Base-by-base conservation (phyloP, 2,113 vertebrate genomes). In the Pedetes capensis region DNA sequence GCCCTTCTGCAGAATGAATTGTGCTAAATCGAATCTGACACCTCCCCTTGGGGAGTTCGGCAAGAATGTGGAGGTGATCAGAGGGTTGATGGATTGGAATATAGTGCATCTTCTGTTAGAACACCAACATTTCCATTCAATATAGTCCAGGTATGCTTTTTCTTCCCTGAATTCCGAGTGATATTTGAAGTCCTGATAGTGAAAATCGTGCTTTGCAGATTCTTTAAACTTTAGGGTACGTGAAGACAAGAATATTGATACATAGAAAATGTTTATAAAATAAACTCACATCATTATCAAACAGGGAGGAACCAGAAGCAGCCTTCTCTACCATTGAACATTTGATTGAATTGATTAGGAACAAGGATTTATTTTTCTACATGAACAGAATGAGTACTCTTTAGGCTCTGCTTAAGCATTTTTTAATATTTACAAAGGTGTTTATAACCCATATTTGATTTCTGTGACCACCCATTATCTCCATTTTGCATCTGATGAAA, bases 1-100 rank as follows among this genome's bases (percentile, higher is more conserved):
- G 71, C 39, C 84, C 23, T 97, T 95, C 83, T 93, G 82, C 84
- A 94, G 88, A 94, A 89, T 81, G 78, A n/a, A 88, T 63, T 92
- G 87, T 75, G 68, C 90, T 97, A 89, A 95, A 96, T 97, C 85
- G 96, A 96, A 97, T 97, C 96, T 96, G 85, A 88, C 3, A 0
- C 88, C 87, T 98, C 76, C 84, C 98, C 76, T 92, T 22, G 69
- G 94, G 91, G 95, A 97, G 86, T 93, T 6, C 12, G 7, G 22
- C 16, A 87, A 90, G 78, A 96, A 96, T 87, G 64, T 51, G 57
- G 84, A 49, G 42, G 94, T 93, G 95, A 98, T 96, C 49, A 64
- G 95, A 91, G 5, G 42, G 71, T 39, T 97, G 96, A 98, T 96
- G 93, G 74, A 85, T 94, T 80, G 95, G 86, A 86, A 94, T 87